phyloP scores from a whole-genome alignment of 2,888 invertebrate species.

The Nephrotoma appendiculata region DNA sequence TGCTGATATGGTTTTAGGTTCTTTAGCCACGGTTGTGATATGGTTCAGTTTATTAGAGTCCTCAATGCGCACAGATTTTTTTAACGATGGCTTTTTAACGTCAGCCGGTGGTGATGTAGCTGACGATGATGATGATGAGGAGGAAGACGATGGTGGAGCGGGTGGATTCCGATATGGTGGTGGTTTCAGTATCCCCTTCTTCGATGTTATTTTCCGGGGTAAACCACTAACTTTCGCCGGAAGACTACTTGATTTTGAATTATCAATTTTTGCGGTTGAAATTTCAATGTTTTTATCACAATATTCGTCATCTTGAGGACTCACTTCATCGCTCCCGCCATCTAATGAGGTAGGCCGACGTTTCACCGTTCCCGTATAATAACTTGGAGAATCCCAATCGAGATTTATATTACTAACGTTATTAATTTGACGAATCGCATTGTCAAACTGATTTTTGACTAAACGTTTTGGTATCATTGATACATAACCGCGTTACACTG shows the following conservation, averaged over 20 bases:
- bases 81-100: slow-evolving; percentile 19
- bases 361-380: slow-evolving; percentile 57
- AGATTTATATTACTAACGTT: slow-evolving; percentile 19
- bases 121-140: background rate
- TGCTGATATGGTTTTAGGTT: background rate
- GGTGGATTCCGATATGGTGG: slow-evolving; percentile 16
- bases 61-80: slow-evolving; percentile 6
- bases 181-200: slow-evolving; percentile 4
- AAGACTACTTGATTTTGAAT: background rate
- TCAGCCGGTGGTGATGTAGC: background rate
- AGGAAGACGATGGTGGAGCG: slow-evolving; percentile 20
- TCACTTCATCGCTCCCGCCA: background rate
- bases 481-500: background rate
- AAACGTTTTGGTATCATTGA: background rate
- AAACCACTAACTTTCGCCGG: background rate
- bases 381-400: slow-evolving; percentile 60
- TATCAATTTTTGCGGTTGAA: background rate
- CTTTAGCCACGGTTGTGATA: background rate
- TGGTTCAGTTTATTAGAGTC: background rate
- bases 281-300: background rate
- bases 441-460: background rate
- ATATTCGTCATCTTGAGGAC: background rate
- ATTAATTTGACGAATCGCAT: background rate
- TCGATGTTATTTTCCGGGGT: background rate
- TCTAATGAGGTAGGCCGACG: slow-evolving; percentile 43